Base-by-base conservation (phyloP, 2,113 vertebrate species). In the Quiscalus mexicanus region DNA sequence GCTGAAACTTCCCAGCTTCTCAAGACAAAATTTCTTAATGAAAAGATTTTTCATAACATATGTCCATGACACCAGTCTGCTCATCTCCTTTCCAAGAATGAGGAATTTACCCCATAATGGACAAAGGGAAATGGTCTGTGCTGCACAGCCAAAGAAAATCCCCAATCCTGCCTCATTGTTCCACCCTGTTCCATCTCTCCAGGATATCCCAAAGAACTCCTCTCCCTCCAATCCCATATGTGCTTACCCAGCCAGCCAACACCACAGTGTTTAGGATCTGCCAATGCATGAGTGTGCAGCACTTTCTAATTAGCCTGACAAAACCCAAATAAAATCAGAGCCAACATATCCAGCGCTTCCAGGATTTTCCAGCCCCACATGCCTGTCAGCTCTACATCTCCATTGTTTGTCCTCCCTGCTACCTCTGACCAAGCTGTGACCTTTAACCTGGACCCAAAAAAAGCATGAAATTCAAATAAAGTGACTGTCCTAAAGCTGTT, bases 61-160 rank as follows among this genome's bases (percentile, higher is more conserved):
- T 30, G 27, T 18, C 50, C 6, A 3, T 52, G 27, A 28, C 50
- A 18, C 39, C 69, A 21, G 16, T 5, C 53, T 58, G 27, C 25
- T 80, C 53, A 14, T 53, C 30, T 58, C 65, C 62, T 30, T 74
- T 47, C 44, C 25, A 27, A 33, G 15, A 60, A 25, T 30, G 52
- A 75, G 83, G 65, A 12, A 42, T 65, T 76, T 69, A 13, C 8
- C 18, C 30, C 33, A 4, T 7, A 0, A 1, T 2, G 17, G 76
- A 63, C 55, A 63, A 84, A 79, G 5, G 47, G 56, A 59, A 55
- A 25, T 23, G 25, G n/a, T 0, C 21, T 28, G 23, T n/a, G 15
- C 25, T 35, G 33, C 0, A 0, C 0, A 5, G 41, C 41, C 67
- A 10, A 80, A 83, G 47, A 41, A 23, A 63, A 8, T 5, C 11